A percentile compares a stretch with the other conserved stretches of the same genome.
Conservation (phyloP, 2,888 invertebrate genomes). For the Margaritifera margaritifera region DNA sequence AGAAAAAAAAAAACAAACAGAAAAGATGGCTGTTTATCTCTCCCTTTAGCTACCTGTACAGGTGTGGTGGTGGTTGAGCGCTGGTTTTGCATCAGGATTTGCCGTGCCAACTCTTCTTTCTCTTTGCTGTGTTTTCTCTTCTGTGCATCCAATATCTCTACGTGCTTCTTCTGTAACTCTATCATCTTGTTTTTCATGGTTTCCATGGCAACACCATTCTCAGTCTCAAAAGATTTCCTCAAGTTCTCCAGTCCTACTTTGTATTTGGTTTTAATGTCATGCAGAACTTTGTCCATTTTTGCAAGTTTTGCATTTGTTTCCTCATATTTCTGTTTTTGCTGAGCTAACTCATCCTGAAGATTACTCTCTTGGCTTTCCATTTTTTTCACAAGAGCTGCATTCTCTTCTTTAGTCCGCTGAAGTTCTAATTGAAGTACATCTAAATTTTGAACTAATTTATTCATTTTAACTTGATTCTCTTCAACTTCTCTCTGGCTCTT, state of each 20-base stretch:
- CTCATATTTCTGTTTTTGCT: slow-evolving; percentile 42
- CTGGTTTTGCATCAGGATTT: slow-evolving; percentile 9
- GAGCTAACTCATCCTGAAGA: slow-evolving; percentile 40
- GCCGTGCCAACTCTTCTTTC: slow-evolving; percentile 29
- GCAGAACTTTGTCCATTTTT: slow-evolving; percentile 42
- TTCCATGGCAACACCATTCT: slow-evolving; percentile 55
- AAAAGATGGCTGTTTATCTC: too few relatives aligned
- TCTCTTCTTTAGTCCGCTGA: slow-evolving; percentile 39
- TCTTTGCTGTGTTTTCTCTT: slow-evolving; percentile 38
- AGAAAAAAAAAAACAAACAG: too few relatives aligned
- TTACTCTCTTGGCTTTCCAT: slow-evolving; percentile 41
- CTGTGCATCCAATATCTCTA: slow-evolving; percentile 36
- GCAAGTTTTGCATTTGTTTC: slow-evolving; percentile 30
- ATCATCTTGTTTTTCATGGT: slow-evolving; percentile 57
- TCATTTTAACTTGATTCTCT: slow-evolving; percentile 21
- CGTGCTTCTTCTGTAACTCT: slow-evolving; percentile 46
- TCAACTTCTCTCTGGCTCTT: slow-evolving; percentile 27
- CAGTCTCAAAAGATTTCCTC: slow-evolving; percentile 45
- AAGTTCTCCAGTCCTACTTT: slow-evolving; percentile 43
- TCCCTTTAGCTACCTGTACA: slow-evolving; percentile 27
- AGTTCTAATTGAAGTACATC: slow-evolving; percentile 24
- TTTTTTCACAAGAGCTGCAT: slow-evolving; percentile 29
- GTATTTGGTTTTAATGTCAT: slow-evolving; percentile 44
- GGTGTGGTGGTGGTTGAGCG: slow-evolving; percentile 21
- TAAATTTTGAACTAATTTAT: slow-evolving; percentile 20